Evolutionary conservation across 1,140 invertebrate species (phyloP), one percentile per base, ranked within the genome.

Genomic region (Mycetomoellerius zeteki): DNA sequence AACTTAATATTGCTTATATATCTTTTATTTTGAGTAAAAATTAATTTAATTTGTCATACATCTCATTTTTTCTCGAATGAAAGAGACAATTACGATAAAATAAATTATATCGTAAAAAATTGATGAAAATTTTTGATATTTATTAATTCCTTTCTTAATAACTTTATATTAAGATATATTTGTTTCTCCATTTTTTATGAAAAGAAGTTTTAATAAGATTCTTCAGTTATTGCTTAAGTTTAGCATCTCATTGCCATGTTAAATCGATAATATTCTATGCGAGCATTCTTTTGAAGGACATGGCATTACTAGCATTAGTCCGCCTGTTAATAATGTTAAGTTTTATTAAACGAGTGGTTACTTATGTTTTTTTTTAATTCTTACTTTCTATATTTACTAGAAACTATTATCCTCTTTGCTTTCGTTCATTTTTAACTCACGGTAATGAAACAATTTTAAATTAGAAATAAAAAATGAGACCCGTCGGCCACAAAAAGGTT

Each of bases 191-290:
- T 54, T 27, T 54, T 27, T 52, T 19, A 72, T 72, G 10, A 43
- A 30, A 2, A 72, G 8, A 16, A 37, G 33, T 37, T 37, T 37
- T 37, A 37, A 77, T 10, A 4, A 47, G 8, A 19, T 43, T 4
- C 14, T 62, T 14, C 37, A 60, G 27, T 60, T 43, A 62, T 43
- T 60, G n/a, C n/a, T 30, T 24, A 60, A 2, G 1, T 76, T 60
- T 60, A 30, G 2, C 56, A 62, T 43, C 4, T 77, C 5, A 77
- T 62, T 62, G 3, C 27, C 27, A 30, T 54, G 3, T 47, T 62
- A 64, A 77, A 77, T 77, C 19, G 56, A 77, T 77, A 30, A 43
- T 47, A 77, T 47, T 10, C 6, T 64, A 19, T 64, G 14, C 33
- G 6, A n/a, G 6, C 10, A 77, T 77, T 43, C 6, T 10, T 77